Conservation (phyloP, 2,113 vertebrate species). For the Dipodomys stephensi region DNA sequence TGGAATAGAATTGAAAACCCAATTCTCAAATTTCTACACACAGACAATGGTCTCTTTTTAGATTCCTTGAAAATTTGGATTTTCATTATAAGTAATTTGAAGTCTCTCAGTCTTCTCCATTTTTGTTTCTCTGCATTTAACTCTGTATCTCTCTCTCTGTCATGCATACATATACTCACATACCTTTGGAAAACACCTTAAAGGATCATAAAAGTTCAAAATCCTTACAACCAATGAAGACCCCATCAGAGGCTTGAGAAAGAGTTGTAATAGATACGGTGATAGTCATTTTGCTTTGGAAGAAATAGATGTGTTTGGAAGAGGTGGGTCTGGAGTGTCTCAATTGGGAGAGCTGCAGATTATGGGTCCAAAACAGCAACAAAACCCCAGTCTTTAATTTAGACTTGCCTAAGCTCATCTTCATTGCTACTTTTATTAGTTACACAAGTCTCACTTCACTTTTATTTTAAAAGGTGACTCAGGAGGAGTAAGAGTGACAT, state of each 20-base stretch:
- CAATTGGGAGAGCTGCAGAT: neutral
- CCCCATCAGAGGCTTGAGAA: neutral
- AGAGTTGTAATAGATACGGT: neutral
- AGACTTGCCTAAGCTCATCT: neutral
- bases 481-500: neutral
- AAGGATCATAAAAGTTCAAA: neutral
- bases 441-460: neutral
- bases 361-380: neutral
- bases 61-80: conserved; percentile 1
- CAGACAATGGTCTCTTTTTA: neutral
- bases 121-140: too few relatives aligned
- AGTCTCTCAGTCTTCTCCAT: neutral
- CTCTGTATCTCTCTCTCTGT: too few relatives aligned
- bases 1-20: neutral
- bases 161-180: neutral
- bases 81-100: conserved; percentile 28
- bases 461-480: neutral
- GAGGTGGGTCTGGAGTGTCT: neutral
- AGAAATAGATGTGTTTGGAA: neutral
- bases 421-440: neutral
- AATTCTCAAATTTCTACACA: neutral
- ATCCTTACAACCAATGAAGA: neutral
- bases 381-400: neutral
- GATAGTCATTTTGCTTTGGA: neutral
- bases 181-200: neutral